Percentiles rank a stretch among this genome's conserved stretches.
phyloP scores from a whole-genome alignment of 2,888 invertebrate species.

The Erebia epiphron region DNA sequence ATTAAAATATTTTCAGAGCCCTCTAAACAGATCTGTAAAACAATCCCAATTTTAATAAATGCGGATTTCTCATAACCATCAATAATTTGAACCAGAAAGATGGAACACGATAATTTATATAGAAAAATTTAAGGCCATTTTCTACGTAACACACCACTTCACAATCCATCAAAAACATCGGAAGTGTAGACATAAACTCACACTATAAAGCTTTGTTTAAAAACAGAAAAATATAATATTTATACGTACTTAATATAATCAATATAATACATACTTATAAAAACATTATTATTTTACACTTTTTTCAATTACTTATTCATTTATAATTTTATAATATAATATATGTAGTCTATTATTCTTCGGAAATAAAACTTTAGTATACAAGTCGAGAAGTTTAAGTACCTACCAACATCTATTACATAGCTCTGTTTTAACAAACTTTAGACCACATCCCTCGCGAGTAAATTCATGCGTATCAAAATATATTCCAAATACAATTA shows the following conservation, averaged over 20 bases:
- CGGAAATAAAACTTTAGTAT: constrained; percentile 49
- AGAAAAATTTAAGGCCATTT: constrained; percentile 43
- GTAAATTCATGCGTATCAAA: constrained; percentile 78
- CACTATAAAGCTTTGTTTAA: constrained; percentile 55
- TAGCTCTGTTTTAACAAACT: constrained; percentile 41
- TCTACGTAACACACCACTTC: constrained; percentile 57
- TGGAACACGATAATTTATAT: constrained; percentile 29
- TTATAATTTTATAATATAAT: constrained; percentile 24
- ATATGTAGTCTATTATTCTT: constrained; percentile 51
- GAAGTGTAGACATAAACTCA: constrained; percentile 57
- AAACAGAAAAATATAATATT: constrained; percentile 49
- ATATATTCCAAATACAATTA: constrained; percentile 69
- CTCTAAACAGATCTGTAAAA: constrained; percentile 26
- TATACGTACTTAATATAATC: constrained; percentile 35
- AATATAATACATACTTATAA: constrained; percentile 49
- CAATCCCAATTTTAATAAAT: constrained; percentile 20
- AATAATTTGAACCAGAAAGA: constrained; percentile 24
- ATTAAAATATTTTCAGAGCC: constrained; percentile 14
- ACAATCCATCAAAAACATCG: constrained; percentile 54
- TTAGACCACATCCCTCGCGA: constrained; percentile 56
- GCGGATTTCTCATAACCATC: constrained; percentile 6
- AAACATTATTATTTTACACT: constrained; percentile 67
- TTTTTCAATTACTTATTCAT: constrained; percentile 56
- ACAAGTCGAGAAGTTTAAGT: constrained; percentile 59
- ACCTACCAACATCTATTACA: constrained; percentile 68